phyloP scores from a whole-genome alignment of 2,888 invertebrate genomes.

The Metalampra italica region DNA sequence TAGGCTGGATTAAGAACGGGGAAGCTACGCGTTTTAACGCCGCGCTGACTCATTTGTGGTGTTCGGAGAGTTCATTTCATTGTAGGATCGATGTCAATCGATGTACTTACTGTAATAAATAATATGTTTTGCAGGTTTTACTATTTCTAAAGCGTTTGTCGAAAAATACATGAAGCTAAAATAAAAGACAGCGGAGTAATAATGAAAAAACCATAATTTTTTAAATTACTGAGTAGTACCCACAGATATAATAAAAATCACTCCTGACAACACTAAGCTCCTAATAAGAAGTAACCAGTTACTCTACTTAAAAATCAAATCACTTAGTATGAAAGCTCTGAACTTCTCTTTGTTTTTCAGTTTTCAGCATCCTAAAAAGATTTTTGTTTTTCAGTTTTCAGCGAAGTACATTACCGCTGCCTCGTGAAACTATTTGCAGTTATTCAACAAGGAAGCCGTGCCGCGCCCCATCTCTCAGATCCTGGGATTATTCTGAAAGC shows the following conservation, averaged over 20 bases:
- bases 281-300: no score
- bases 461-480: constrained; percentile 30
- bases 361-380: not conserved
- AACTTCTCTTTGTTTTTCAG: not conserved
- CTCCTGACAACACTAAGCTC: no score
- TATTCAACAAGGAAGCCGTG: constrained; percentile 34
- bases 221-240: no score
- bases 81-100: no score
- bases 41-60: constrained; percentile 35
- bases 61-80: constrained; percentile 17
- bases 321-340: not conserved
- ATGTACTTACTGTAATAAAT: no score
- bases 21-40: constrained; percentile 26
- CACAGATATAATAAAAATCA: no score
- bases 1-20: constrained; percentile 34
- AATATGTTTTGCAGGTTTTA: no score
- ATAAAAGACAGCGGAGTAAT: no score
- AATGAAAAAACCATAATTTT: no score
- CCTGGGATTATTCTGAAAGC: constrained; percentile 31
- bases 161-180: no score
- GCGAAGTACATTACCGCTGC: constrained; percentile 10
- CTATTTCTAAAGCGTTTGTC: no score
- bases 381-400: constrained; percentile 3
- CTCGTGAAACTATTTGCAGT: constrained; percentile 43
- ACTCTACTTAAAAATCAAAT: no score